phyloP scores from a whole-genome alignment of 2,797 vertebrate species.

The Gallinago nigripennis region DNA sequence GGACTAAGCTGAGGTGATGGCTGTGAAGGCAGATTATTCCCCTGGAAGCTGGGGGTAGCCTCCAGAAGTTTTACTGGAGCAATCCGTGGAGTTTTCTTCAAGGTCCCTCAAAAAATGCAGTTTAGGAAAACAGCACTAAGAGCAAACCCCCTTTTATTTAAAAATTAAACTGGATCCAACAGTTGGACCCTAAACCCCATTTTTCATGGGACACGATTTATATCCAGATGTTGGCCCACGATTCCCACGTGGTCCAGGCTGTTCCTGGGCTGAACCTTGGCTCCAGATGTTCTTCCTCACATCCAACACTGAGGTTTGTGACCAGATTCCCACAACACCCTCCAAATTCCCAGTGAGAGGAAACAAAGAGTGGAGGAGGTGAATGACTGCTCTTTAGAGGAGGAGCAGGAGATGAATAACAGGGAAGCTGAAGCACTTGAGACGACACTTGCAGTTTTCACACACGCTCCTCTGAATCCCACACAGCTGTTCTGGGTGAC shows the following conservation, averaged over 20 bases:
- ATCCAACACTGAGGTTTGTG: neutral
- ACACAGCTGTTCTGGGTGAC: neutral
- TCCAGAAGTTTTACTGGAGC: neutral
- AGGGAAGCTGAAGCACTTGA: neutral
- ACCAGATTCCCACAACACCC: neutral
- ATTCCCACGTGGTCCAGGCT: neutral
- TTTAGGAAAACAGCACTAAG: neutral
- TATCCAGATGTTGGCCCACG: neutral
- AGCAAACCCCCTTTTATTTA: neutral
- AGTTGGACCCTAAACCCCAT: neutral
- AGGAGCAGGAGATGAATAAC: neutral
- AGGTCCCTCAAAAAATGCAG: neutral
- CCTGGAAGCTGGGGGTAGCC: neutral
- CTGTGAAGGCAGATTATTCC: neutral
- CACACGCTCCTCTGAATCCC: neutral
- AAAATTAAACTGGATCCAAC: neutral
- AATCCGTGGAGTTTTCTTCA: neutral
- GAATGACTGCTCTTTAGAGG: neutral
- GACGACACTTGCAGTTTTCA: neutral
- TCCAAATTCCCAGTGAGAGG: neutral
- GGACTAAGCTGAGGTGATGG: neutral
- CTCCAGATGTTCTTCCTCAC: neutral
- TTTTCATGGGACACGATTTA: neutral
- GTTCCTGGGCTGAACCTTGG: accelerated
- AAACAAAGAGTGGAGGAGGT: neutral